phyloP scores from a whole-genome alignment of 2,113 vertebrate genomes.

The Barnardius zonarius region DNA sequence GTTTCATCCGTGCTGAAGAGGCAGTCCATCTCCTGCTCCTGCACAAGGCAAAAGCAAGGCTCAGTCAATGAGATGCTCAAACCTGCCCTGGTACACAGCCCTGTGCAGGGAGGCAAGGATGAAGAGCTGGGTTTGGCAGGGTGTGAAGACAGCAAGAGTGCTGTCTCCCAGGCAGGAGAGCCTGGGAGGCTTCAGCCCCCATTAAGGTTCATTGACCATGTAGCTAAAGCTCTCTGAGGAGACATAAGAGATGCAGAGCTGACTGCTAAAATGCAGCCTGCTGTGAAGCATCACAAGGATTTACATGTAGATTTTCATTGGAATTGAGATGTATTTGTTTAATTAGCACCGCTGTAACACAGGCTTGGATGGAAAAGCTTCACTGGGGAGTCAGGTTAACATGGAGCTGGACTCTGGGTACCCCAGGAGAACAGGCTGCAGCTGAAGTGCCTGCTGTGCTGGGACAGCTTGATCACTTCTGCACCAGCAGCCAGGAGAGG shows the following conservation, averaged over 20 bases:
- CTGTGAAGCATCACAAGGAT: slow-evolving; percentile 69
- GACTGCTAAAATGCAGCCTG: slow-evolving; percentile 65
- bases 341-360: slow-evolving; percentile 61
- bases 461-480: background rate
- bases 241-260: slow-evolving; percentile 51
- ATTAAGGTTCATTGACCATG: slow-evolving; percentile 64
- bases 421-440: background rate
- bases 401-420: background rate
- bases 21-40: background rate
- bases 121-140: background rate
- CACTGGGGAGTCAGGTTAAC: background rate
- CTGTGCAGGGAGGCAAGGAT: background rate
- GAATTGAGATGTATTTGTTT: slow-evolving; percentile 76
- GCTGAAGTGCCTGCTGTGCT: background rate
- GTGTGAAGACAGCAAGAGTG: background rate
- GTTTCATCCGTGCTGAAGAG: background rate
- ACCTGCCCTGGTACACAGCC: background rate
- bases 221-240: slow-evolving; percentile 44
- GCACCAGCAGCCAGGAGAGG: background rate
- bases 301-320: slow-evolving; percentile 75
- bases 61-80: background rate
- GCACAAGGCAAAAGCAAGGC: background rate
- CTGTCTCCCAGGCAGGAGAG: slow-evolving; percentile 26
- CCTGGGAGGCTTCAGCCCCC: slow-evolving; percentile 47
- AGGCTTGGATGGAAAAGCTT: slow-evolving; percentile 32